phyloP scores from a whole-genome alignment of 2,113 vertebrate genomes.

The Triplophysa dalaica region DNA sequence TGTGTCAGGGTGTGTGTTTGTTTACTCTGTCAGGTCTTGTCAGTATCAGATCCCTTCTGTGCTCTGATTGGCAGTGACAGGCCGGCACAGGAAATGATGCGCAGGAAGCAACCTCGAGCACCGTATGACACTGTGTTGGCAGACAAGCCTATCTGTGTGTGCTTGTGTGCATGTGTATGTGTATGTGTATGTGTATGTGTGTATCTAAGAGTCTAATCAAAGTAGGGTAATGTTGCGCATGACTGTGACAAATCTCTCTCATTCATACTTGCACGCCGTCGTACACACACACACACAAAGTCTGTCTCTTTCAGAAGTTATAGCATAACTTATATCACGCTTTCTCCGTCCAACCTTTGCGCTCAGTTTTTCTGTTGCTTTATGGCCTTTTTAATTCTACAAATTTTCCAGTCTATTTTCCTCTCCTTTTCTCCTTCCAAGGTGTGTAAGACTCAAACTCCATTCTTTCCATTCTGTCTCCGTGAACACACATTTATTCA shows the following conservation, averaged over 20 bases:
- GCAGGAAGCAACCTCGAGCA: slow-evolving; percentile 38
- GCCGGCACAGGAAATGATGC: slow-evolving; percentile 43
- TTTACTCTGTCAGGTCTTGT: slow-evolving; percentile 25
- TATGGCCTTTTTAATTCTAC: slow-evolving; percentile 36
- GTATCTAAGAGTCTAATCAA: slow-evolving; percentile 31
- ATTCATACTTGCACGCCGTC: neutral
- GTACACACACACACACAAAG: neutral
- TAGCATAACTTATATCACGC: no score
- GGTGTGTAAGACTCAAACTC: slow-evolving; percentile 22
- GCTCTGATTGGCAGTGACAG: slow-evolving; percentile 41
- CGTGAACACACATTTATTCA: slow-evolving; percentile 2
- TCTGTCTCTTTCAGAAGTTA: neutral
- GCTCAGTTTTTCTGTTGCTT: slow-evolving; percentile 42
- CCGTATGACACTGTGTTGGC: slow-evolving; percentile 12
- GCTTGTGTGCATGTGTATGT: neutral
- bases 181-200: neutral
- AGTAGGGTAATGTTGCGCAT: slow-evolving; percentile 30
- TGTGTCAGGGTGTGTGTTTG: slow-evolving; percentile 26
- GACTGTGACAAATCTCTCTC: slow-evolving; percentile 22
- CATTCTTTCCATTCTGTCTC: slow-evolving; percentile 40
- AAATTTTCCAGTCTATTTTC: slow-evolving; percentile 19
- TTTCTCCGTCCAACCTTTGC: neutral
- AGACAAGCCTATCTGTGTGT: slow-evolving; percentile 20
- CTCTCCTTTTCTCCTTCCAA: neutral
- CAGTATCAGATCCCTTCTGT: slow-evolving; percentile 30